Base-by-base conservation (phyloP, 2,888 invertebrate species). In the Carterocephalus palaemon region DNA sequence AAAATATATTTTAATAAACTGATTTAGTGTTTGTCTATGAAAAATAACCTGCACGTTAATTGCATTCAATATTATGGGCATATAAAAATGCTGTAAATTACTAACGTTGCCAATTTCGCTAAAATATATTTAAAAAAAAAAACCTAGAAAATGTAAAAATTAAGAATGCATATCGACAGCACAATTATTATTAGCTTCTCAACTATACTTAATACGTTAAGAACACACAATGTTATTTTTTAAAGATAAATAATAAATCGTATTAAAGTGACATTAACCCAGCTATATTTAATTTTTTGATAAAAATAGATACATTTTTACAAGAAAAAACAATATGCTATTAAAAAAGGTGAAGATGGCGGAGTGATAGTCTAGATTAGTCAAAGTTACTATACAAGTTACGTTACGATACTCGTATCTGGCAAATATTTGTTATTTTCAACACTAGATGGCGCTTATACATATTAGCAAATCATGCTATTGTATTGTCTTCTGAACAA, bases 11-110 rank as follows among this genome's bases (percentile, higher is more conserved):
- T n/a, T n/a, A n/a, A n/a, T 33, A 32, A 24, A 34, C 23, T 13
- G 26, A 42, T 34, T 42, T 28, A 42, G 20, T 42, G 34, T 41
- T 41, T 41, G 32, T 40, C 42, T 42, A 4, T 34, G 13, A 42
- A 42, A 34, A 42, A 34, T 42, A 28, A 26, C 20, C 9, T n/a
- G 28, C 28, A 13, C 16, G 10, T 32, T 4, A 32, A 17, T 17
- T 19, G 19, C 32, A 19, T 10, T n/a, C n/a, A n/a, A n/a, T n/a
- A n/a, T n/a, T n/a, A n/a, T n/a, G n/a, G n/a, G n/a, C n/a, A 17
- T 17, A n/a, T n/a, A 1, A 12, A 26, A 26, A 13, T 28, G 13
- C 15, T 28, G 28, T 28, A 28, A n/a, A 28, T 28, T 26, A 26
- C 13, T 7, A 12, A 26, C 13, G 26, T 15, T 28, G 28, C 28